These are phyloP conservation scores for Neopipo cinnamomea DNA, from an alignment of 2,113 vertebrate species.

Conservation along the genomic window DNA sequence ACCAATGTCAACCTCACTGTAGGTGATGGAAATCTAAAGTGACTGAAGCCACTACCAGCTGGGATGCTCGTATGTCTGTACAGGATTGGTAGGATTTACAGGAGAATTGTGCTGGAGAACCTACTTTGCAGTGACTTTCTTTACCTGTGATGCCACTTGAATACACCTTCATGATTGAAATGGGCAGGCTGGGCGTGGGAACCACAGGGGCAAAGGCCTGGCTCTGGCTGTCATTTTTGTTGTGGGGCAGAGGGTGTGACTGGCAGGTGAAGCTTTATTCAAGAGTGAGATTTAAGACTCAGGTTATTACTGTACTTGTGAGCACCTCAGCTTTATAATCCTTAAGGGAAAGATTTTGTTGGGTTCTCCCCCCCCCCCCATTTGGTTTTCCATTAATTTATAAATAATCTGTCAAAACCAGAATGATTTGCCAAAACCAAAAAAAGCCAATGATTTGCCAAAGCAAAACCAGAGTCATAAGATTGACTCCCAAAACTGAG, in stretches of 20 bases:
- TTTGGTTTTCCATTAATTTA: neutral
- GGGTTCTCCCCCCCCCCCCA: accelerated
- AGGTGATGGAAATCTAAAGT: neutral
- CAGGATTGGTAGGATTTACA: neutral
- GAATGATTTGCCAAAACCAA: neutral
- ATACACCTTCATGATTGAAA: neutral
- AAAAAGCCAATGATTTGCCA: neutral
- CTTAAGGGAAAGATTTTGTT: neutral
- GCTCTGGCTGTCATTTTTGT: neutral
- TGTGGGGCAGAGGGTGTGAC: neutral
- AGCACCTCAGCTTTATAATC: neutral
- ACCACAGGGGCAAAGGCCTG: neutral
- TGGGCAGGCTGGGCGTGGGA: neutral
- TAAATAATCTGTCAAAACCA: neutral
- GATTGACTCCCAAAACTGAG: accelerated
- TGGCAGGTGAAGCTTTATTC: neutral
- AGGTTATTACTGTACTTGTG: neutral
- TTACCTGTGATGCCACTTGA: neutral
- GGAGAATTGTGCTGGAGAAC: neutral
- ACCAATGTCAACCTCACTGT: neutral
- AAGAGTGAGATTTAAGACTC: neutral
- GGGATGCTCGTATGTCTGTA: neutral
- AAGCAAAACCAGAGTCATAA: neutral
- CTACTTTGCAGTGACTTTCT: neutral
- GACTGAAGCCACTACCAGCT: neutral